These are phyloP conservation scores for Hetaerina americana DNA, from an alignment of 1,140 invertebrate species.

Conservation along the genomic window DNA sequence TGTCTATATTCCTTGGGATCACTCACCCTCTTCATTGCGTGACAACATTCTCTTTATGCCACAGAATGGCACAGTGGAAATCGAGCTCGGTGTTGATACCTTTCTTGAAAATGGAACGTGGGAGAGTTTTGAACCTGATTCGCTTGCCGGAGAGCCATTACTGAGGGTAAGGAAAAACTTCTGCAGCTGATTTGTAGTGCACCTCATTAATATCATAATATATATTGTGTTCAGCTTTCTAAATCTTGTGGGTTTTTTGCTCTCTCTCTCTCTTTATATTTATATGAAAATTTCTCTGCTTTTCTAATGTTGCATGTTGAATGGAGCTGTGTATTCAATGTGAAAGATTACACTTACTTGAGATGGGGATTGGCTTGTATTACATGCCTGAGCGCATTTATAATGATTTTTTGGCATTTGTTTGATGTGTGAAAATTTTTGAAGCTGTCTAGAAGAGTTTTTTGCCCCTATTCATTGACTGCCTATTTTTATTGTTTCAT, in stretches of 20 bases:
- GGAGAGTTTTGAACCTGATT: conserved; percentile 42
- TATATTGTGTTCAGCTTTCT: not conserved
- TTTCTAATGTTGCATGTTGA: not conserved
- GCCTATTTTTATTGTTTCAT: not conserved
- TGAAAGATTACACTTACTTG: not conserved
- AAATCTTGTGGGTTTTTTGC: not conserved
- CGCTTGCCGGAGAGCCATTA: conserved; percentile 36
- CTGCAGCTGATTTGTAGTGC: not conserved
- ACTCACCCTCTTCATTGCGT: conserved; percentile 1
- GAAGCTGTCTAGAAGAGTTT: not conserved
- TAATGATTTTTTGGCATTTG: not conserved
- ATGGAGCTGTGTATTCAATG: not conserved
- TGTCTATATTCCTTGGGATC: not conserved
- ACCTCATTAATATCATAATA: conserved; percentile 1
- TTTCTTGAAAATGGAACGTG: conserved; percentile 45
- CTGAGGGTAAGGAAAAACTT: conserved; percentile 33
- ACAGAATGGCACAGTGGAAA: conserved; percentile 16
- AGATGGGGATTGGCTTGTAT: not conserved
- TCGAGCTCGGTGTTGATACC: conserved; percentile 27
- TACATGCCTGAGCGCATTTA: not conserved
- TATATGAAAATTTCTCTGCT: not conserved
- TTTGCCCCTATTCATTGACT: not conserved
- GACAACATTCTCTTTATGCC: conserved; percentile 3
- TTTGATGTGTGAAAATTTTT: not conserved
- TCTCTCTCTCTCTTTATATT: not conserved